Conservation (phyloP, 2,797 vertebrate genomes). For the Artibeus jamaicensis region DNA sequence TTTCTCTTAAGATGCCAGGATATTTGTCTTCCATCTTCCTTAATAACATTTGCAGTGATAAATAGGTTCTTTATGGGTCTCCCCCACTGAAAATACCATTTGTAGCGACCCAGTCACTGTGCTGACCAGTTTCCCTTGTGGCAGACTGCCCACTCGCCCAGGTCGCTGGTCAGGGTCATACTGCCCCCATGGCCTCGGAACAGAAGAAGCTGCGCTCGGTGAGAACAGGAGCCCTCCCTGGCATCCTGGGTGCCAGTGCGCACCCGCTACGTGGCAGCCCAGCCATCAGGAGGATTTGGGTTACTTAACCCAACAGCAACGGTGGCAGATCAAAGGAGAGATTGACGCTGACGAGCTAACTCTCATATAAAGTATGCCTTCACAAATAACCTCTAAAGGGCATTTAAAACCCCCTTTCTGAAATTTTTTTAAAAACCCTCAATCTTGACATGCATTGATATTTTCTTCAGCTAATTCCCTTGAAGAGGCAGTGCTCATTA, state of each 20-base stretch:
- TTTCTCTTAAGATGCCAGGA: background rate
- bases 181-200: background rate
- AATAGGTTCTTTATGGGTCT: background rate
- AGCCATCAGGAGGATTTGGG: background rate
- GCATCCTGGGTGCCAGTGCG: background rate
- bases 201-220: background rate
- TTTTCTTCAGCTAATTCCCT: slow-evolving; percentile 62
- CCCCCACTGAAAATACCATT: background rate
- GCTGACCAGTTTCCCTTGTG: background rate
- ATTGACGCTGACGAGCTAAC: slow-evolving; percentile 30
- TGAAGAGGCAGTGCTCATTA: slow-evolving; percentile 61
- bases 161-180: background rate
- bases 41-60: background rate
- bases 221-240: fast-evolving
- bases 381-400: slow-evolving; percentile 27
- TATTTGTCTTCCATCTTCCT: background rate
- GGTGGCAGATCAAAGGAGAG: background rate
- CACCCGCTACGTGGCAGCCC: background rate
- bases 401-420: slow-evolving; percentile 48
- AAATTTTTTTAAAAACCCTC: background rate
- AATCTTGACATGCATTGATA: slow-evolving; percentile 41
- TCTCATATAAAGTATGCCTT: slow-evolving; percentile 45
- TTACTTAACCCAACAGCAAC: slow-evolving; percentile 41
- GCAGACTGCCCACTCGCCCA: background rate
- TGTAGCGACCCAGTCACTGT: background rate